Evolutionary conservation across 64 coral and sea anemone genomes (phyloP).

Genomic region (Porites lutea): DNA sequence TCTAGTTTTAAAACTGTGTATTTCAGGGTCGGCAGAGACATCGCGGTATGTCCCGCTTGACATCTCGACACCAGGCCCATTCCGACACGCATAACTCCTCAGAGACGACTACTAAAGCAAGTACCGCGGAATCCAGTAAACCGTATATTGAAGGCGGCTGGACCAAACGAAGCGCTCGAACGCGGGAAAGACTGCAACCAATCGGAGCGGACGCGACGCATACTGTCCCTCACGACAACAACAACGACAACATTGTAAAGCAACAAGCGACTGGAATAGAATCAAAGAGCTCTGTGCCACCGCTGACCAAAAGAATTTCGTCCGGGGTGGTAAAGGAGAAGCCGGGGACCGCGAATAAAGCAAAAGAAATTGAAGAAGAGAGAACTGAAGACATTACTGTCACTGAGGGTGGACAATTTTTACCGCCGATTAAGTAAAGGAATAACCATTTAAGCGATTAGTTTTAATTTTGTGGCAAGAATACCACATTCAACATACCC

Average conservation of each 20-base stretch:
- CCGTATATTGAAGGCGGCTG: slow-evolving; percentile 15
- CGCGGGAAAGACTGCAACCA: slow-evolving; percentile 76
- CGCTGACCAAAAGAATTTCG: slow-evolving; percentile 29
- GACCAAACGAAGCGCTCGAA: slow-evolving; percentile 72
- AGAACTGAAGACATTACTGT: not conserved
- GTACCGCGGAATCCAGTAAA: slow-evolving; percentile 10
- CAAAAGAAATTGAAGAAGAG: slow-evolving; percentile 26
- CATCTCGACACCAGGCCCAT: slow-evolving; percentile 45
- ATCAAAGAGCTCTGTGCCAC: not conserved
- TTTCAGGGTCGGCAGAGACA: slow-evolving; percentile 54
- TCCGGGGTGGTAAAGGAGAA: slow-evolving; percentile 23
- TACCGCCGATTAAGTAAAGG: slow-evolving; percentile 54
- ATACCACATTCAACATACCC: not conserved
- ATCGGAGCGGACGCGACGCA: slow-evolving; percentile 64
- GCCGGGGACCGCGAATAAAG: slow-evolving; percentile 22
- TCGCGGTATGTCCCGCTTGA: slow-evolving; percentile 65
- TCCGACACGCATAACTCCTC: slow-evolving; percentile 1
- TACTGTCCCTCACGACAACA: slow-evolving; percentile 27
- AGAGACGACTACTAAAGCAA: slow-evolving; percentile 9
- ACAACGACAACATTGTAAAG: slow-evolving; percentile 13
- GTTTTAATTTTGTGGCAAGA: not conserved
- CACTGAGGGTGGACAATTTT: slow-evolving; percentile 49
- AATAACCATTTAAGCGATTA: not conserved
- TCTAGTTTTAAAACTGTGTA: not conserved
- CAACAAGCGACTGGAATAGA: not conserved